phyloP scores from a whole-genome alignment of 2,113 vertebrate genomes.

The Dunckerocampus dactyliophorus region DNA sequence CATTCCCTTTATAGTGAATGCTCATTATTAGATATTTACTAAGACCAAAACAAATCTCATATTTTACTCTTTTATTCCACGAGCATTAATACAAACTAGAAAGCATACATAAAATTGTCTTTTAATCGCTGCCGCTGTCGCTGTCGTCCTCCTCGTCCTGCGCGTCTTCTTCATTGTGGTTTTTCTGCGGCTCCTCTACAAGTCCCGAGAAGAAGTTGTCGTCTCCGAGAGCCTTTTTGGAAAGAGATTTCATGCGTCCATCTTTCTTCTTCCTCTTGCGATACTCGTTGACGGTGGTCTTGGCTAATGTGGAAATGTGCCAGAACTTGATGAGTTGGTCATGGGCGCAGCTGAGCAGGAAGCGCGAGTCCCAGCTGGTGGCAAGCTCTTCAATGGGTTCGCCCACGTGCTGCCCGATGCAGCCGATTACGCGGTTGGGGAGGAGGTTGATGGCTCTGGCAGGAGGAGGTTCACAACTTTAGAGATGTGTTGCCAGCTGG shows the following conservation, averaged over 20 bases:
- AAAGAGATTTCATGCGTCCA: conserved; percentile 77
- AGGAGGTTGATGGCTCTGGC: conserved; percentile 84
- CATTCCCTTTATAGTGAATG: no score
- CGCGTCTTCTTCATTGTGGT: conserved; percentile 12
- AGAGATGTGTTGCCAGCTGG: no score
- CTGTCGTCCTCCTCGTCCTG: conserved; percentile 19
- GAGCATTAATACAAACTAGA: no score
- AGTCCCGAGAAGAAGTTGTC: conserved; percentile 85
- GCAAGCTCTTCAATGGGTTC: conserved; percentile 88
- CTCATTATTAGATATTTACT: no score
- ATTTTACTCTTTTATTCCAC: no score
- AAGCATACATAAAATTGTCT: neutral
- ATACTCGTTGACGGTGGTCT: conserved; percentile 80
- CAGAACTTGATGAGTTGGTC: conserved; percentile 95
- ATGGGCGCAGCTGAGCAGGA: conserved; percentile 86
- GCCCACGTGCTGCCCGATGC: conserved; percentile 84
- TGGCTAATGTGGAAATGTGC: conserved; percentile 76
- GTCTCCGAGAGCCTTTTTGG: conserved; percentile 79
- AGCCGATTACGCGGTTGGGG: conserved; percentile 90
- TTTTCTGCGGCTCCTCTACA: conserved; percentile 44
- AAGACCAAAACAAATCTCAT: no score
- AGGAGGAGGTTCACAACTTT: neutral
- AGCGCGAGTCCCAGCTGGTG: conserved; percentile 69
- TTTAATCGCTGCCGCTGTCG: conserved; percentile 60
- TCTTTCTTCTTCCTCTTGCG: conserved; percentile 84